Percentiles rank a stretch among this genome's conserved stretches.
phyloP scores from a whole-genome alignment of 2,888 invertebrate genomes.

The Acheta domesticus region DNA sequence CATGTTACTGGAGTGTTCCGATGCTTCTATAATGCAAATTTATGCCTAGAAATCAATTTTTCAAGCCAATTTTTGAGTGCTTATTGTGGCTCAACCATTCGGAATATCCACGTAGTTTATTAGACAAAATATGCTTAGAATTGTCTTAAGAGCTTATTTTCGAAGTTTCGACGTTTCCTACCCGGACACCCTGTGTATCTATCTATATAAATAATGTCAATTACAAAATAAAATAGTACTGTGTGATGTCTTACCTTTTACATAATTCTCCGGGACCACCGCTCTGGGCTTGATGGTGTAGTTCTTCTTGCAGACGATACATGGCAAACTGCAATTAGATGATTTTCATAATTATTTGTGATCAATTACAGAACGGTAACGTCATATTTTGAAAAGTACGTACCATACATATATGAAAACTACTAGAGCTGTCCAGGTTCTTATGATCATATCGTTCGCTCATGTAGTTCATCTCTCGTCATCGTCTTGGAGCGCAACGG shows the following conservation, averaged over 20 bases:
- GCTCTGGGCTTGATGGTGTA: slow-evolving; percentile 62
- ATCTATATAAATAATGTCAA: too few species aligned
- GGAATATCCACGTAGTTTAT: too few species aligned
- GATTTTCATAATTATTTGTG: neutral
- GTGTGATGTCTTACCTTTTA: slow-evolving; percentile 59
- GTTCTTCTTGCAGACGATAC: slow-evolving; percentile 40
- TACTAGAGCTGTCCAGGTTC: neutral
- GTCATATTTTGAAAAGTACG: neutral
- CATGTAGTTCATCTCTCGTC: neutral
- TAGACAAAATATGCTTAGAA: too few species aligned
- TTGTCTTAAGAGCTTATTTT: too few species aligned
- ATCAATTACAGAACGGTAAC: neutral
- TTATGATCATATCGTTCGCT: slow-evolving; percentile 18
- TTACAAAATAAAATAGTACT: too few species aligned
- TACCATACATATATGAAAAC: neutral
- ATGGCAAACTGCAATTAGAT: slow-evolving; percentile 29
- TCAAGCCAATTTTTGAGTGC: too few species aligned
- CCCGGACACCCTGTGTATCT: too few species aligned
- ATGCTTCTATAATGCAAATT: too few species aligned
- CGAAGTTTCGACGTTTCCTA: too few species aligned
- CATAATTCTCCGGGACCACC: slow-evolving; percentile 68
- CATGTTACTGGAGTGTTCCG: too few species aligned
- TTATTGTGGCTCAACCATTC: too few species aligned
- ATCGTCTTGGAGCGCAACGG: neutral
- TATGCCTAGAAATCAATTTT: too few species aligned